phyloP scores from a whole-genome alignment of 2,113 vertebrate genomes.

The Podarcis cretensis region DNA sequence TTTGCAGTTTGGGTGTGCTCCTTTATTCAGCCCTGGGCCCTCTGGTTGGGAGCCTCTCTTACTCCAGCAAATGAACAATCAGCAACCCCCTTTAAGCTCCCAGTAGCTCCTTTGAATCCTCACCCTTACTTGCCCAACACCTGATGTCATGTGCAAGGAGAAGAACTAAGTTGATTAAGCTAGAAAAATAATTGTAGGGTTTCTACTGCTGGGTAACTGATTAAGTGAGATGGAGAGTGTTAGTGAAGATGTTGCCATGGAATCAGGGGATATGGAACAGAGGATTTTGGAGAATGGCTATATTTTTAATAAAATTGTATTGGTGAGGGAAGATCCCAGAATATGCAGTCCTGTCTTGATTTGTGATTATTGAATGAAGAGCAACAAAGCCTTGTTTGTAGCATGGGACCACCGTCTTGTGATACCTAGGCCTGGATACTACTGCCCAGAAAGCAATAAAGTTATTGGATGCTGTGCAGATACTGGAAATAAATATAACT shows the following conservation, averaged over 20 bases:
- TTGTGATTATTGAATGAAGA: background rate
- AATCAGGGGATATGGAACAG: background rate
- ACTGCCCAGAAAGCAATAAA: background rate
- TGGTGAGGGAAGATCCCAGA: background rate
- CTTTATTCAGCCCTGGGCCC: too few species aligned
- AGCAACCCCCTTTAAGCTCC: too few species aligned
- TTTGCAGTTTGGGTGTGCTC: too few species aligned
- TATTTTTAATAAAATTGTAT: background rate
- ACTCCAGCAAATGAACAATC: too few species aligned
- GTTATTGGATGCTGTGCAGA: background rate
- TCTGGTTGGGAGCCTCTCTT: too few species aligned
- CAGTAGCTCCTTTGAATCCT: too few species aligned
- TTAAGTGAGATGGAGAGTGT: background rate
- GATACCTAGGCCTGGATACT: background rate
- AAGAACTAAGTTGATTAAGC: background rate
- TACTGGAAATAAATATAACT: background rate
- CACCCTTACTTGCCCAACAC: too few species aligned
- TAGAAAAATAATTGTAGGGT: background rate
- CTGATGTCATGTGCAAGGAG: too few species aligned
- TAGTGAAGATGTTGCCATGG: background rate
- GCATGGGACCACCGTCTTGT: background rate
- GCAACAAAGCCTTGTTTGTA: background rate
- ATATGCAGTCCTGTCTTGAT: background rate
- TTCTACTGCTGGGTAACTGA: background rate
- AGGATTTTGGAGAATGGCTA: background rate